Base-by-base conservation (phyloP, 2,797 vertebrate genomes). In the Myotis findleyi region DNA sequence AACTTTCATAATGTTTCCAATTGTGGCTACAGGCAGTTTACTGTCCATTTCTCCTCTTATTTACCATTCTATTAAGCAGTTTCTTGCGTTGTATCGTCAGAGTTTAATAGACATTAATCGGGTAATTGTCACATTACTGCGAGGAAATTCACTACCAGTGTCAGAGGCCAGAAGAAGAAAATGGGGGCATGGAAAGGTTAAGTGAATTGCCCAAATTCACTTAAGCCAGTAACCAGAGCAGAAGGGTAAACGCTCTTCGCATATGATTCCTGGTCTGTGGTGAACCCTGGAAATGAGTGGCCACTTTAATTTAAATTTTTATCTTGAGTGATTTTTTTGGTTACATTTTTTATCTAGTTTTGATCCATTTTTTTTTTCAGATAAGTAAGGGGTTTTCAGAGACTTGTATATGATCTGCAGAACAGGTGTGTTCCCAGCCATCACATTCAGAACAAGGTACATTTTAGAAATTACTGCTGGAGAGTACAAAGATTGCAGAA, bases 51-150 rank as follows among this genome's bases (percentile, higher is more conserved):
- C 66, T 49, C 8, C 20, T 55, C n/a, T 55, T 94, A 83, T 89
- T 94, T 94, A 91, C 72, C 9, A 13, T 95, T 96, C 91, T 94
- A 82, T 77, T 69, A 86, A 95, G 41, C 79, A 94, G 85, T 87
- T 76, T 3, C 33, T 96, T 82, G 23, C 11, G 41, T 80, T 95
- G 49, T 87, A 33, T 91, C 87, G 87, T 95, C 90, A 85, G 80
- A 91, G 49, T 93, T 96, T 93, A 95, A 95, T 71, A 94, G 88
- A 83, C 82, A 89, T 89, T 97, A 97, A 95, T 95, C 1, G 14
- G 18, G 88, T 75, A 95, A 95, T 96, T 96, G 77, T 87, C 90
- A 95, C 82, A 89, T 91, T 90, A 94, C 92, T 83, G 85, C 66
- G 87, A 96, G 64, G 79, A 94, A 96, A 96, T 82, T 94, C 96